Conservation (phyloP, 1,140 invertebrate species). For the Tetramorium alpestre region DNA sequence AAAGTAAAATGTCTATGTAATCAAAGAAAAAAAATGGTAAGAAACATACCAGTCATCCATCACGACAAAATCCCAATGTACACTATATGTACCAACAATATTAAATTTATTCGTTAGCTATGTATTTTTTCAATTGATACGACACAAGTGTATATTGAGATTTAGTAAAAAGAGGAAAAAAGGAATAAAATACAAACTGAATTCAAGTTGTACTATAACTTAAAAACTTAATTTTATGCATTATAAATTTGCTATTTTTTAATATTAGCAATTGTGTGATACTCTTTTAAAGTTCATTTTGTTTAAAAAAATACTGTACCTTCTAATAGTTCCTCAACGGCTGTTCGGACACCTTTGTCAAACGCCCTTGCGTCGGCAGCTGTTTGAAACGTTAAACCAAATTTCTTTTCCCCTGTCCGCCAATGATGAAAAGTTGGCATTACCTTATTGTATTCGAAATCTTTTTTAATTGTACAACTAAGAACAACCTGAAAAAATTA, state of each 20-base stretch:
- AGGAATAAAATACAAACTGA: not conserved
- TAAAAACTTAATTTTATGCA: not conserved
- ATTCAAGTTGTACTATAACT: not conserved
- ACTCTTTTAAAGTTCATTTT: not conserved
- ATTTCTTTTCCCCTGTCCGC: conserved; percentile 97
- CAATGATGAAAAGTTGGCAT: conserved; percentile 99
- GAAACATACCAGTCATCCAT: not conserved
- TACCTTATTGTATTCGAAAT: conserved; percentile 98
- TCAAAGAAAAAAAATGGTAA: not conserved
- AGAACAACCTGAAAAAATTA: conserved; percentile 91
- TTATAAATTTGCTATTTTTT: not conserved
- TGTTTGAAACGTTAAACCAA: conserved; percentile 97
- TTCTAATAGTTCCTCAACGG: conserved; percentile 96
- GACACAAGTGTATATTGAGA: not conserved
- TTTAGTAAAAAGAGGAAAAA: not conserved
- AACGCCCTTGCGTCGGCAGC: conserved; percentile 97
- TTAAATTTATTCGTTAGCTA: not conserved
- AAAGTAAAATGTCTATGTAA: not conserved
- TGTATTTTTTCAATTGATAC: not conserved
- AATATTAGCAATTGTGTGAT: not conserved
- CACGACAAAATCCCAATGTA: not conserved
- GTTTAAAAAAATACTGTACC: conserved; percentile 87
- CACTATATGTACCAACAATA: not conserved
- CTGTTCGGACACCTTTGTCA: conserved; percentile 95
- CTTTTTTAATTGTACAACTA: conserved; percentile 97